Evolutionary conservation across 1,140 invertebrate genomes (phyloP).

Genomic region (Orussus abietinus): DNA sequence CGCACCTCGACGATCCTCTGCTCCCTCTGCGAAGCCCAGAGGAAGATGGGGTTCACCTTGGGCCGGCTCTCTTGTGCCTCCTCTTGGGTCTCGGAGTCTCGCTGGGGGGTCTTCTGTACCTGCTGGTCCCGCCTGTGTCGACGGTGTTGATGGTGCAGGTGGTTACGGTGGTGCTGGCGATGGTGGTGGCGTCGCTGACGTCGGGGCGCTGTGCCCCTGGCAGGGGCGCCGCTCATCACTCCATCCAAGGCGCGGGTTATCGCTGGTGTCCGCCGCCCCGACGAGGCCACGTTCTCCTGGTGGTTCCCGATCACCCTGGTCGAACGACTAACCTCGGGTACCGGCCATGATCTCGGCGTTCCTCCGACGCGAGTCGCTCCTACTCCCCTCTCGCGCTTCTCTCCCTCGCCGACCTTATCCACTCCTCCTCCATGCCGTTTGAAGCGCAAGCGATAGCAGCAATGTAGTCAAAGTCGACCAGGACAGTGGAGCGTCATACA

Average conservation of each 20-base stretch:
- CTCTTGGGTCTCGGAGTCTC: too few species aligned
- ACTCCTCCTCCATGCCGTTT: too few species aligned
- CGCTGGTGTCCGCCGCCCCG: constrained; percentile 5
- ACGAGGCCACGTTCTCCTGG: constrained; percentile 2
- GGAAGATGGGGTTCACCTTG: constrained; percentile 73
- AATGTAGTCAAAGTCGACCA: too few species aligned
- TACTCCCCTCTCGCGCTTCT: constrained; percentile 10
- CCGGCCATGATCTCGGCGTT: neutral
- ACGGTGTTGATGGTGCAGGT: constrained; percentile 26
- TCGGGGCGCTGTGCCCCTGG: constrained; percentile 49
- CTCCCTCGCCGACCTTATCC: too few species aligned
- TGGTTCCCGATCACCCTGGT: constrained; percentile 1
- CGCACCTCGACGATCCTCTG: constrained; percentile 75
- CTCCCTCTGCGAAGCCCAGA: constrained; percentile 75
- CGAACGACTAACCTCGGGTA: neutral
- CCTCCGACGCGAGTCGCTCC: neutral
- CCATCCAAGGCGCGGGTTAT: constrained; percentile 43
- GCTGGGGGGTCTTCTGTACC: too few species aligned
- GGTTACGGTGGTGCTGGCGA: constrained; percentile 34
- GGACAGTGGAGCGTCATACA: too few species aligned
- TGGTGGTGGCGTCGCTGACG: constrained; percentile 45
- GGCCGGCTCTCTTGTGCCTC: constrained; percentile 54
- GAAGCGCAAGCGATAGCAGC: too few species aligned
- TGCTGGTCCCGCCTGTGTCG: constrained; percentile 27
- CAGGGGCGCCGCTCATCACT: constrained; percentile 52